Conservation (phyloP, 2,797 vertebrate genomes). For the Melanotaenia nigrans region DNA sequence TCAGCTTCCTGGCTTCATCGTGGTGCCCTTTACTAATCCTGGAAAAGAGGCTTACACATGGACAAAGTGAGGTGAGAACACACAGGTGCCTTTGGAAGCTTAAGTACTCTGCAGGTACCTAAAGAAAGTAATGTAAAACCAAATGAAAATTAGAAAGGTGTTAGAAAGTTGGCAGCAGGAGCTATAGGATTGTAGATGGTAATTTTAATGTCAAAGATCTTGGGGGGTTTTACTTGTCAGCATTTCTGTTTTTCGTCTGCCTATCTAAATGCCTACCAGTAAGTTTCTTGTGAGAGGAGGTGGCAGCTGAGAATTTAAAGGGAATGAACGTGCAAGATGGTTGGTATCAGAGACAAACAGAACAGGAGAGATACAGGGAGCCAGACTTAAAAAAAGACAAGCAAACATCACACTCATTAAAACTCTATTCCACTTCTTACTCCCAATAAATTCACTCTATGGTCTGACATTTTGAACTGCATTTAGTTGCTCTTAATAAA, state of each 20-base stretch:
- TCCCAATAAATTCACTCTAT: conserved; percentile 5
- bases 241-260: conserved; percentile 21
- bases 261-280: conserved; percentile 4
- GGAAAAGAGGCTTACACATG: conserved; percentile 23
- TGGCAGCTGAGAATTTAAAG: conserved; percentile 63
- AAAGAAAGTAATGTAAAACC: neutral
- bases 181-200: conserved; percentile 11
- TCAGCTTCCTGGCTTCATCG: conserved; percentile 28
- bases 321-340: conserved; percentile 10
- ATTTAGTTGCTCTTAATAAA: conserved; percentile 46
- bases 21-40: conserved; percentile 26
- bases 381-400: conserved; percentile 14
- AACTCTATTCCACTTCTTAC: neutral
- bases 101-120: neutral
- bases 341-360: neutral
- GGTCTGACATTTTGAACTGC: conserved; percentile 23
- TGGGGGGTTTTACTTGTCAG: conserved; percentile 39
- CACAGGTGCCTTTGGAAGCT: conserved; percentile 16
- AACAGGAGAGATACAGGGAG: neutral
- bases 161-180: conserved; percentile 7
- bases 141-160: neutral
- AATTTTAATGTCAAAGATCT: conserved; percentile 33
- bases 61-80: conserved; percentile 25
- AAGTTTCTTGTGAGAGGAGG: conserved; percentile 26
- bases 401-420: neutral